phyloP scores from a whole-genome alignment of 1,140 invertebrate species.

The Stenopsyche tienmushanensis region DNA sequence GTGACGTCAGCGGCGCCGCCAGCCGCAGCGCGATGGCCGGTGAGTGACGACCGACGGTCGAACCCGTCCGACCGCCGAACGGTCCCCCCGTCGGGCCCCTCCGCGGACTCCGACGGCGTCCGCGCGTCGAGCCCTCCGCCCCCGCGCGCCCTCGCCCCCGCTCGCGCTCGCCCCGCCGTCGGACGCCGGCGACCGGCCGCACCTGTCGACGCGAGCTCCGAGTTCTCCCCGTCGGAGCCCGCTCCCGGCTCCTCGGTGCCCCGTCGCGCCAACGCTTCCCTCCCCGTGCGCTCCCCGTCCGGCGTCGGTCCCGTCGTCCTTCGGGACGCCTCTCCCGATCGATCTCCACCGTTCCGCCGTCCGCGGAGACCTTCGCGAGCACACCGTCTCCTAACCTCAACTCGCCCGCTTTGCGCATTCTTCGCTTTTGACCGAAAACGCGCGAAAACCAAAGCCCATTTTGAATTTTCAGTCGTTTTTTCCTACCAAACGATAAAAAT shows the following conservation, averaged over 20 bases:
- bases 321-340: not conserved
- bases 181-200: not conserved
- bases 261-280: not conserved
- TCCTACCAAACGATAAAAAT: too few species aligned
- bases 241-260: not conserved
- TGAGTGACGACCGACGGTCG: not conserved
- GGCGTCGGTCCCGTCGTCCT: not conserved
- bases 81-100: not conserved
- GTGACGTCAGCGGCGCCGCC: too few species aligned
- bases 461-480: too few species aligned
- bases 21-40: slow-evolving; percentile 6
- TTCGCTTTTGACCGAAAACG: too few species aligned
- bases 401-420: not conserved
- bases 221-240: not conserved
- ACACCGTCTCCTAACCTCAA: not conserved
- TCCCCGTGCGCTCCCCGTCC: not conserved
- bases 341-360: not conserved
- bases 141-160: not conserved
- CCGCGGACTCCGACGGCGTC: not conserved
- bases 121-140: not conserved
- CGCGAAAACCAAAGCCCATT: too few species aligned
- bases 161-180: not conserved
- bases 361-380: not conserved
- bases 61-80: not conserved
- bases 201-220: not conserved